A percentile compares a stretch with the other conserved stretches of the same genome.
phyloP scores from a whole-genome alignment of 2,113 vertebrate genomes.

The Cathartes aura region DNA sequence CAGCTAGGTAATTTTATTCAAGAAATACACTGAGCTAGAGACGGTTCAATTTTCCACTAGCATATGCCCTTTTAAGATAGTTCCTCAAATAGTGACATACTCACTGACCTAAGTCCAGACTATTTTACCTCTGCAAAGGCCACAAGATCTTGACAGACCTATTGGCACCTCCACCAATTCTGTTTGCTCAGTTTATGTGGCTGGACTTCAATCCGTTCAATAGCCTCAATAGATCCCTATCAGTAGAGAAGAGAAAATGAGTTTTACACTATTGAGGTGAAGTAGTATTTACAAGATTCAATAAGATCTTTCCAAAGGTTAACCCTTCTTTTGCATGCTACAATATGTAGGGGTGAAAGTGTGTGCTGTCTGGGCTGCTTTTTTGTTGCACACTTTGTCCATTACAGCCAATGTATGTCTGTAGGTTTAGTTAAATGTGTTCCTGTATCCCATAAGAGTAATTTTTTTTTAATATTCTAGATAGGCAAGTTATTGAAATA shows the following conservation, averaged over 20 bases:
- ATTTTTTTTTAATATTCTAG: not conserved
- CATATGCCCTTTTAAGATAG: not conserved
- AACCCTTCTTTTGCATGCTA: not conserved
- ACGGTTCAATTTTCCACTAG: not conserved
- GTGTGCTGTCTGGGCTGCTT: not conserved
- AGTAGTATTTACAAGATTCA: slow-evolving; percentile 14
- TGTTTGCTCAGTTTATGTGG: not conserved
- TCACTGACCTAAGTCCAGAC: not conserved
- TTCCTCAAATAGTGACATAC: not conserved
- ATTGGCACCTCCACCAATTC: not conserved
- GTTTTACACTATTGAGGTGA: not conserved
- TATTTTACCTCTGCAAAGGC: not conserved
- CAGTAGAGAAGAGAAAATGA: slow-evolving; percentile 19
- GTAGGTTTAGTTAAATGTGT: not conserved
- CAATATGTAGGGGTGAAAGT: not conserved
- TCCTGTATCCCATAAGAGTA: not conserved
- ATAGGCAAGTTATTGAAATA: not conserved
- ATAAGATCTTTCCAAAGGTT: not conserved
- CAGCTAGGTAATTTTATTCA: not conserved
- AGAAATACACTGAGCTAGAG: not conserved
- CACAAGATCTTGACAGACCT: not conserved
- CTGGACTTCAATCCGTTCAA: not conserved
- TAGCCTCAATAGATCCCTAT: not conserved
- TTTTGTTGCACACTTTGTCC: not conserved
- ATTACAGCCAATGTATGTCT: not conserved